A percentile compares a stretch with the other conserved stretches of the same genome.
Evolutionary conservation across 2,888 invertebrate genomes (phyloP).

Genomic region (Suillia variegata): DNA sequence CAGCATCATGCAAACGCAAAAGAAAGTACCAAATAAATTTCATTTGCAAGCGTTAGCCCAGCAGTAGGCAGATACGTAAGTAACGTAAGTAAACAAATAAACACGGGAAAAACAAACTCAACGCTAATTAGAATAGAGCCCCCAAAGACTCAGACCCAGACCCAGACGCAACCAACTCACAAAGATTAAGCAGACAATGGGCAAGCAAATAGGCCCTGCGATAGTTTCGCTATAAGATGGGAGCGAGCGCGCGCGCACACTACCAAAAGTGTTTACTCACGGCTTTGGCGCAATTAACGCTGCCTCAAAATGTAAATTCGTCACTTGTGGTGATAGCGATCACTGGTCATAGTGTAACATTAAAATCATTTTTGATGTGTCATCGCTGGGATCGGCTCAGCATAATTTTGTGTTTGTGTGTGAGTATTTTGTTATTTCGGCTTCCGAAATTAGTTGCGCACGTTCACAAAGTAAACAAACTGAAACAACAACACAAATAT

Average conservation of each 20-base stretch:
- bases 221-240: too few species aligned
- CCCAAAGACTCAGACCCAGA: too few species aligned
- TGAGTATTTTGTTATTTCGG: too few species aligned
- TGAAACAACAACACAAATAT: too few species aligned
- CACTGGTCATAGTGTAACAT: not conserved
- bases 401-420: too few species aligned
- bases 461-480: too few species aligned
- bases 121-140: slow-evolving; percentile 53
- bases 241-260: not conserved
- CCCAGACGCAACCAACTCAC: not conserved
- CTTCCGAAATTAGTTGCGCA: too few species aligned
- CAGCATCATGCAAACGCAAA: slow-evolving; percentile 24
- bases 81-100: slow-evolving; percentile 10
- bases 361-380: too few species aligned
- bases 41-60: slow-evolving; percentile 35
- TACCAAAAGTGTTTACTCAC: slow-evolving; percentile 43
- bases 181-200: not conserved
- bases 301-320: slow-evolving; percentile 38
- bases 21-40: slow-evolving; percentile 8
- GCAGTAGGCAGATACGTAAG: slow-evolving; percentile 29
- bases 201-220: too few species aligned
- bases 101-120: slow-evolving; percentile 28
- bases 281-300: slow-evolving; percentile 39
- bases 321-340: slow-evolving; percentile 29
- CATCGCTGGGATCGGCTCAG: too few species aligned